phyloP scores from a whole-genome alignment of 2,113 vertebrate genomes.

The Micronisus gabar region DNA sequence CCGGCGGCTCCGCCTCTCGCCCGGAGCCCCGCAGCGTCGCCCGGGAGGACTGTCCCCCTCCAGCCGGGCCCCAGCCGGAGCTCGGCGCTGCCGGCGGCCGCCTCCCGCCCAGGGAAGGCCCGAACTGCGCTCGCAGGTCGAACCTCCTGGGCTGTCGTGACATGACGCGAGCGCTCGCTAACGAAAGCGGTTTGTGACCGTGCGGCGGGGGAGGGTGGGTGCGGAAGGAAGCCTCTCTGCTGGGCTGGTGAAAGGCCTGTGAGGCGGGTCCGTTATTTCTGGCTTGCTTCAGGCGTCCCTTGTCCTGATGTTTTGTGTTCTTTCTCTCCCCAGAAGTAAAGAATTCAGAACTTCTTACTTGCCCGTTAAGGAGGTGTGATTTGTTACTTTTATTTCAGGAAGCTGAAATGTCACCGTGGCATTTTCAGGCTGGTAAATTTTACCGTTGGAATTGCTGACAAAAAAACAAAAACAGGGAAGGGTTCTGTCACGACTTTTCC shows the following conservation, averaged over 20 bases:
- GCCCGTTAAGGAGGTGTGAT: accelerated
- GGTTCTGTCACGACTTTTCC: not conserved
- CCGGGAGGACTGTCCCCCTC: not conserved
- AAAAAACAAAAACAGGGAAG: not conserved
- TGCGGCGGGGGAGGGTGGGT: not conserved
- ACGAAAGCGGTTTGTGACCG: not conserved
- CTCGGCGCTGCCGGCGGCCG: not conserved
- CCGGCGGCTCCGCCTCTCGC: not conserved
- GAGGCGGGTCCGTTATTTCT: accelerated
- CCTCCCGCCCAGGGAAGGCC: accelerated
- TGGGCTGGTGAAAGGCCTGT: not conserved
- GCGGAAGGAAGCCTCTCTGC: not conserved
- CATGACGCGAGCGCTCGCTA: accelerated
- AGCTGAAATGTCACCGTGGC: not conserved
- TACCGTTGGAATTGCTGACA: not conserved
- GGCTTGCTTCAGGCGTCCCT: accelerated
- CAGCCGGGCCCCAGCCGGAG: accelerated
- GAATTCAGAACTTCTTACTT: not conserved
- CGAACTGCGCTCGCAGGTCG: accelerated
- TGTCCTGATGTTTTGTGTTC: not conserved
- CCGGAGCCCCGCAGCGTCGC: not conserved
- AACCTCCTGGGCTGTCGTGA: not conserved
- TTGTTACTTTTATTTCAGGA: not conserved
- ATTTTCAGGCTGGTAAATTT: not conserved
- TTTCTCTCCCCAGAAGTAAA: not conserved